Evolutionary conservation across 2,888 invertebrate species (phyloP).

Genomic region (Aromia moschata): DNA sequence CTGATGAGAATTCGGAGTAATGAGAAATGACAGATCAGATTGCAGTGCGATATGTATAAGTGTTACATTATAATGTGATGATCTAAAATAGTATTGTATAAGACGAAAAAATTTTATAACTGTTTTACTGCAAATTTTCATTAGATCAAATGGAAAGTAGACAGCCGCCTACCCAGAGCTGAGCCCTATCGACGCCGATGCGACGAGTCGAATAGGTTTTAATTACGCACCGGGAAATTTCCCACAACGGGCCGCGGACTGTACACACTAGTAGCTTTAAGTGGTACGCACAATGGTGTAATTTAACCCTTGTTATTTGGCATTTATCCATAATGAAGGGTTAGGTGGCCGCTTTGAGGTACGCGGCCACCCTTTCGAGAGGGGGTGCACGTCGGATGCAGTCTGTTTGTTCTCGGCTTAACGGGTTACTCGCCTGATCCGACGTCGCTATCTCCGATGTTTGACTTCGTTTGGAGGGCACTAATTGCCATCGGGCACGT

Average conservation of each 20-base stretch:
- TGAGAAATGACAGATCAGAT: too few species aligned
- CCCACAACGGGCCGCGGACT: conserved; percentile 36
- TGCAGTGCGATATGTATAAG: too few species aligned
- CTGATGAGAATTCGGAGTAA: too few species aligned
- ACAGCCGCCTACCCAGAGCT: too few species aligned
- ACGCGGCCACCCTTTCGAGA: conserved; percentile 36
- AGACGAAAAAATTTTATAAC: too few species aligned
- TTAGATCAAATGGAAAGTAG: too few species aligned
- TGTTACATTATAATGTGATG: too few species aligned
- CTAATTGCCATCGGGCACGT: conserved; percentile 19
- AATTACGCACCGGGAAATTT: conserved; percentile 31
- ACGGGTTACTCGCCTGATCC: conserved; percentile 25
- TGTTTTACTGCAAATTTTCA: too few species aligned
- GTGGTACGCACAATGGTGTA: conserved; percentile 54
- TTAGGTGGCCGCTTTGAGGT: conserved; percentile 37
- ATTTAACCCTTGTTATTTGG: conserved; percentile 59
- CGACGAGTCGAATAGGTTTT: too few species aligned
- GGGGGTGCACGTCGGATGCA: conserved; percentile 8
- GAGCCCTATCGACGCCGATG: too few species aligned
- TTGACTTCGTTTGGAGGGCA: conserved; percentile 22
- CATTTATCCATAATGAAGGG: conserved; percentile 56
- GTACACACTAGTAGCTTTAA: conserved; percentile 45
- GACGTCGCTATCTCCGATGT: conserved; percentile 17
- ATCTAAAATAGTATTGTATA: too few species aligned
- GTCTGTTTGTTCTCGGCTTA: conserved; percentile 18